Base-by-base conservation (phyloP, 2,888 invertebrate species). In the Caenorhabditis angaria region DNA sequence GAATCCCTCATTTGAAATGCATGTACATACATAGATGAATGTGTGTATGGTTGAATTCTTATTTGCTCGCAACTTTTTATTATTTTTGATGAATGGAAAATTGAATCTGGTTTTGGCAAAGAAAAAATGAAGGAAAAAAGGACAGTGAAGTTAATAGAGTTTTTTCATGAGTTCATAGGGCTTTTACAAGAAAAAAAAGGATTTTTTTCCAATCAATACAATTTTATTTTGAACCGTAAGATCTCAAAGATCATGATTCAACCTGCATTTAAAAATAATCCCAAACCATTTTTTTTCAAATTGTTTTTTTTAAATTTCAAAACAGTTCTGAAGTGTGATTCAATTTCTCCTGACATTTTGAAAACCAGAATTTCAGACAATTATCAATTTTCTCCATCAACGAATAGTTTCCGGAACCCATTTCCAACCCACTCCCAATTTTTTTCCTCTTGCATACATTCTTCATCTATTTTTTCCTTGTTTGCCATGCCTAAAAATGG, bases 11-110 rank as follows among this genome's bases (percentile, higher is more conserved):
- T 41, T 14, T 12, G 18, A 12, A 41, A 41, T 41, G 41, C 41
- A 41, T 41, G 41, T 41, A 41, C 41, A 41, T 41, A 41, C 41
- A 41, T 41, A 41, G 41, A 41, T 41, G 18, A 41, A 41, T 41
- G 18, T 14, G 14, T 41, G 2, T 32, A 12, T 32, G 32, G 6
- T 12, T 12, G 32, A 32, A 12, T 5, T 41, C 18, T 41, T 41
- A 41, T 41, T 41, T 41, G 41, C 41, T 41, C 41, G 41, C 41
- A 41, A 41, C 41, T 18, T 41, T 41, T 14, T 18, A 41, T 18
- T 41, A 14, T 18, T 3, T 8, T 41, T 41, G 18, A 41, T 41
- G 41, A 18, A 14, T 18, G 32, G 32, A 18, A 41, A 41, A 12
- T 41, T 18, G 41, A 41, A 12, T 41, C 41, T 41, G 41, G 41